Percentiles rank a stretch among this genome's conserved stretches.
Evolutionary conservation across 2,113 vertebrate species (phyloP).

Genomic region (Mugil cephalus): DNA sequence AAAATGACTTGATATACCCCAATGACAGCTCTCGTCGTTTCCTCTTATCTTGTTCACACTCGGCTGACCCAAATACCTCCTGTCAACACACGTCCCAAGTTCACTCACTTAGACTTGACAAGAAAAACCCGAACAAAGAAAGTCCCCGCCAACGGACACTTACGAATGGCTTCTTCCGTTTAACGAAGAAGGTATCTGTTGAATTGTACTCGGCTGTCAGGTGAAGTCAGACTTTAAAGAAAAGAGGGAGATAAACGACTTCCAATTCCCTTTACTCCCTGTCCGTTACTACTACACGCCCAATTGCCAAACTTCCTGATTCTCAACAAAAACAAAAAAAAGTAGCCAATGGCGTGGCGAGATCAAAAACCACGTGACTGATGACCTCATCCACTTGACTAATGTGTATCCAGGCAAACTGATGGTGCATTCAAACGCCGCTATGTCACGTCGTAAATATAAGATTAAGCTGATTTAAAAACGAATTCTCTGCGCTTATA

Average conservation of each 20-base stretch:
- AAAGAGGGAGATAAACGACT: background rate
- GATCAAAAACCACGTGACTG: constrained; percentile 63
- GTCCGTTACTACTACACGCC: constrained; percentile 14
- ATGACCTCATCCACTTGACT: constrained; percentile 36
- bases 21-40: too few relatives aligned
- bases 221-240: background rate
- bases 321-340: constrained; percentile 70
- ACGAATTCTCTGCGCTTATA: too few relatives aligned
- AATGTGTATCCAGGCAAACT: constrained; percentile 73
- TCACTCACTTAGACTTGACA: constrained; percentile 11
- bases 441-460: background rate
- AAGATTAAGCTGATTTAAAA: fast-evolving
- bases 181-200: background rate
- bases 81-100: constrained; percentile 40
- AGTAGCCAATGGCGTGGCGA: constrained; percentile 61
- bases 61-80: background rate
- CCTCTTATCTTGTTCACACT: background rate
- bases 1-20: background rate
- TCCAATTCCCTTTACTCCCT: background rate
- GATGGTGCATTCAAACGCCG: constrained; percentile 9
- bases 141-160: constrained; percentile 26
- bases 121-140: constrained; percentile 57
- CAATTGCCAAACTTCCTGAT: constrained; percentile 72
- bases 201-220: background rate
- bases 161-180: constrained; percentile 35